These are phyloP conservation scores for Calyptommatus sinebrachiatus DNA, from an alignment of 2,113 vertebrate species.

Conservation along the genomic window DNA sequence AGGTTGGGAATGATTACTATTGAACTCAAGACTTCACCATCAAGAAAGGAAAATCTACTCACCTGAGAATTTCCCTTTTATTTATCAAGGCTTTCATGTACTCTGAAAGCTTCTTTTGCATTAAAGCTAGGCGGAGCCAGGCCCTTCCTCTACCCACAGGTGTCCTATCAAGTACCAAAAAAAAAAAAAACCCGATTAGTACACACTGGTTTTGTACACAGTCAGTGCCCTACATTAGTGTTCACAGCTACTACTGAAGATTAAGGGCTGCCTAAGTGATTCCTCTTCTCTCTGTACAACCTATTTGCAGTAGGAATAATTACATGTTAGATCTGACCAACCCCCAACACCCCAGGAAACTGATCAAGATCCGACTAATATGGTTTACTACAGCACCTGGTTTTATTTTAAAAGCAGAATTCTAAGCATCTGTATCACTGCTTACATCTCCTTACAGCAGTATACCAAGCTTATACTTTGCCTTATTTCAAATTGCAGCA, in stretches of 20 bases:
- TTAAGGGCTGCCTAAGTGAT: background rate
- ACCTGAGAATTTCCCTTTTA: constrained; percentile 97
- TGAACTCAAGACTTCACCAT: background rate
- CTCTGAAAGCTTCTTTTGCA: constrained; percentile 99
- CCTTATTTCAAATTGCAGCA: background rate
- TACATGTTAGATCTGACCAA: background rate
- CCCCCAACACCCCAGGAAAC: too few relatives aligned
- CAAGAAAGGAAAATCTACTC: background rate
- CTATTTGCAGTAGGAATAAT: background rate
- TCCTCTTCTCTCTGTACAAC: background rate
- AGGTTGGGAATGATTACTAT: background rate
- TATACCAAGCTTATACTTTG: background rate
- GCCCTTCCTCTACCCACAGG: constrained; percentile 94
- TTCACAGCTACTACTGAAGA: background rate
- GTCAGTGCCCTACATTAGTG: background rate
- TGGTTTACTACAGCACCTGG: too few relatives aligned
- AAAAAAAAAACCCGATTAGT: constrained; percentile 6
- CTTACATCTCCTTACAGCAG: background rate
- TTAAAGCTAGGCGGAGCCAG: constrained; percentile 93
- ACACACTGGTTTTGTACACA: background rate
- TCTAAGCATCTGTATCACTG: background rate
- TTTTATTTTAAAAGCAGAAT: background rate
- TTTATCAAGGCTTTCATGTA: constrained; percentile 99
- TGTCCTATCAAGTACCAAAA: constrained; percentile 74
- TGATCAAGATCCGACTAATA: background rate